Percentiles rank a stretch among this genome's conserved stretches.
Evolutionary conservation across 2,797 vertebrate genomes (phyloP).

Genomic region (Poecilia velifera): DNA sequence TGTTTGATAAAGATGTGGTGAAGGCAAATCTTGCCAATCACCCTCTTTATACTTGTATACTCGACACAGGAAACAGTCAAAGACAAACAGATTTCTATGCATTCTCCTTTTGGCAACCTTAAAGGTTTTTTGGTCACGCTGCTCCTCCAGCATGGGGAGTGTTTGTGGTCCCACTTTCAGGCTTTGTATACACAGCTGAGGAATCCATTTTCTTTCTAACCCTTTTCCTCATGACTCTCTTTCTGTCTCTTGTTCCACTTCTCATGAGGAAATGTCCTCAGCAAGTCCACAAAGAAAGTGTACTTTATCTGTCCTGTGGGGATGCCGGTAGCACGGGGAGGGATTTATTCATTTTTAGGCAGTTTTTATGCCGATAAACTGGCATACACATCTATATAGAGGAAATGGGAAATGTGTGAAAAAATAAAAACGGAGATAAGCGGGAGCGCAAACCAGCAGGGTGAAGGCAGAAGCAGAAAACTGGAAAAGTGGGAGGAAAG

Average conservation of each 20-base stretch:
- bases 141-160: slow-evolving; percentile 56
- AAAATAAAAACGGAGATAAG: slow-evolving; percentile 17
- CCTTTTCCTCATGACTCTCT: slow-evolving; percentile 16
- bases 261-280: slow-evolving; percentile 72
- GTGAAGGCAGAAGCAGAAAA: slow-evolving; percentile 1
- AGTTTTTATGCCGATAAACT: background rate
- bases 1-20: background rate
- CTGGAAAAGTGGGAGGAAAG: slow-evolving; percentile 20
- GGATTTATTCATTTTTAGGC: slow-evolving; percentile 72
- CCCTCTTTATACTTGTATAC: slow-evolving; percentile 9
- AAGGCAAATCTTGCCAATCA: slow-evolving; percentile 10
- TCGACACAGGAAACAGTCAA: slow-evolving; percentile 17
- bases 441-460: slow-evolving; percentile 13
- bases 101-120: slow-evolving; percentile 45
- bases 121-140: slow-evolving; percentile 36
- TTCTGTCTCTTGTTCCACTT: slow-evolving; percentile 52
- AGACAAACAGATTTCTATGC: slow-evolving; percentile 34
- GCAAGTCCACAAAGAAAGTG: slow-evolving; percentile 68
- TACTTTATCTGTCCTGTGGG: slow-evolving; percentile 66
- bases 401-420: slow-evolving; percentile 5
- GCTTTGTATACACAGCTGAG: slow-evolving; percentile 84
- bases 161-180: slow-evolving; percentile 62
- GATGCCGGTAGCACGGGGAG: slow-evolving; percentile 11
- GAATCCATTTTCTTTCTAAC: slow-evolving; percentile 75
- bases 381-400: background rate